These are phyloP conservation scores for Aplocera efformata DNA, from an alignment of 2,888 invertebrate species.

Conservation along the genomic window DNA sequence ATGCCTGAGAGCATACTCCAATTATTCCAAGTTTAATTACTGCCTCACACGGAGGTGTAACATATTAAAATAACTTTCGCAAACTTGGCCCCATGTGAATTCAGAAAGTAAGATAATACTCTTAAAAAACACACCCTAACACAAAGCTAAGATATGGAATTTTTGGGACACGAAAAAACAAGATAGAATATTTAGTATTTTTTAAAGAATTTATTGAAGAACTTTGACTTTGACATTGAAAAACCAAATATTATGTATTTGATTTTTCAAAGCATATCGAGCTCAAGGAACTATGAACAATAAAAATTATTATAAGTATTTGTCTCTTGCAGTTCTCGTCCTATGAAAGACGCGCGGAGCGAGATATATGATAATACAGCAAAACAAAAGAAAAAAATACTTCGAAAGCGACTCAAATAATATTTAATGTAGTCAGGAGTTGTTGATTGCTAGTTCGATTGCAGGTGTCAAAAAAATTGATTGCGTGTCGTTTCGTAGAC, in stretches of 20 bases:
- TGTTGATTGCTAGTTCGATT: conserved; percentile 6
- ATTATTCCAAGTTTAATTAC: conserved; percentile 31
- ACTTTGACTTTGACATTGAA: no score
- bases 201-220: no score
- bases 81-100: neutral
- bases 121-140: neutral
- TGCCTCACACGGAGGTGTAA: conserved; percentile 11
- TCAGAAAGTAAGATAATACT: neutral
- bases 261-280: no score
- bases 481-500: conserved; percentile 9
- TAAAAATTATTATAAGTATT: no score
- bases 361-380: no score
- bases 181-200: no score
- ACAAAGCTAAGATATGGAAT: neutral
- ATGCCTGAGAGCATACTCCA: conserved; percentile 14
- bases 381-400: no score
- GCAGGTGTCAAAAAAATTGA: conserved; percentile 8
- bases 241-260: no score
- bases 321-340: no score
- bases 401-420: no score
- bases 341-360: no score
- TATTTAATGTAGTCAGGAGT: conserved; percentile 6
- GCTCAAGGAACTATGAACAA: no score
- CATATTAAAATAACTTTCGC: conserved; percentile 26
- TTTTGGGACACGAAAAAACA: neutral